Percentiles rank a stretch among this genome's conserved stretches.
Evolutionary conservation across 2,797 vertebrate genomes (phyloP).

Genomic region (Gallinago solitaria): DNA sequence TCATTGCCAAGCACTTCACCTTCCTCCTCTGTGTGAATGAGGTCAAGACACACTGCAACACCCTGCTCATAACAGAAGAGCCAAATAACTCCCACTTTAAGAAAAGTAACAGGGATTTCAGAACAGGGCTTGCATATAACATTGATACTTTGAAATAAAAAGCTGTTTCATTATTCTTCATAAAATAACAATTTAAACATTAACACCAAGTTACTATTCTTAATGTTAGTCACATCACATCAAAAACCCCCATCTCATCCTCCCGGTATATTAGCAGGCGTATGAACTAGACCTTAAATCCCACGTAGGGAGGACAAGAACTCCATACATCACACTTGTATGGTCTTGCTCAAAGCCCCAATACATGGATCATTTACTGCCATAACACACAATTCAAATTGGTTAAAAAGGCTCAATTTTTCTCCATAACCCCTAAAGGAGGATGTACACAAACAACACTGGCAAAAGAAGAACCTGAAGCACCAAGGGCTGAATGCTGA

Average conservation of each 20-base stretch:
- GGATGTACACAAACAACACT: neutral
- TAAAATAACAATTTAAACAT: neutral
- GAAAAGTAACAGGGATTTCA: neutral
- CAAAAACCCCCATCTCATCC: neutral
- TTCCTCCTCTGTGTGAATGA: neutral
- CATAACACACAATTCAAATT: neutral
- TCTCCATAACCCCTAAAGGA: neutral
- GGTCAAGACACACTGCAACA: neutral
- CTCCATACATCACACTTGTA: rapidly evolving
- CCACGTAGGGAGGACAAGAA: neutral
- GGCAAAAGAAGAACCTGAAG: neutral
- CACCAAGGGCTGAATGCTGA: neutral
- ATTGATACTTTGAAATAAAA: neutral
- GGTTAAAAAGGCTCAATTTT: neutral
- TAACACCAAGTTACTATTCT: neutral
- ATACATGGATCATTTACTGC: neutral
- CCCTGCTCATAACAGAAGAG: neutral
- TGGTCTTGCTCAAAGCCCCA: neutral
- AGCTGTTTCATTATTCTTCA: neutral
- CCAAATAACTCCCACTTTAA: neutral
- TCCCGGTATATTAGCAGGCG: rapidly evolving
- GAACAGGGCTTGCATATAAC: neutral
- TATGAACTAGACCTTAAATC: neutral
- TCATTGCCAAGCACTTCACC: rapidly evolving
- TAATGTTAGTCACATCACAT: neutral